A percentile compares a stretch with the other conserved stretches of the same genome.
Evolutionary conservation across 2,888 invertebrate genomes (phyloP).

Genomic region (Diarsia brunnea): DNA sequence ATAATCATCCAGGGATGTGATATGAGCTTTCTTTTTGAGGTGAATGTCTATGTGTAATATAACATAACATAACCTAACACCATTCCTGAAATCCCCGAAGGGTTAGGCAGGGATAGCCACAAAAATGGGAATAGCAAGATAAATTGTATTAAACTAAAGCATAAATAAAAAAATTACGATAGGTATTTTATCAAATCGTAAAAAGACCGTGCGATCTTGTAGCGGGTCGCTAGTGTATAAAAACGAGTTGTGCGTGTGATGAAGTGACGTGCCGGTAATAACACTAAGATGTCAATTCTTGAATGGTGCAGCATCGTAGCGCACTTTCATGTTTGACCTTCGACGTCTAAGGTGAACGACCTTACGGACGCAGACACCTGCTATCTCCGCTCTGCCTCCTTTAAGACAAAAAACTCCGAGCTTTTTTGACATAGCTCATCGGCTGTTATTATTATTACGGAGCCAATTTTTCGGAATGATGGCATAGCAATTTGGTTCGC

Average conservation of each 20-base stretch:
- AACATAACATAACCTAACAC: background rate
- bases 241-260: background rate
- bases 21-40: no score
- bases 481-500: slow-evolving; percentile 51
- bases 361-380: slow-evolving; percentile 71
- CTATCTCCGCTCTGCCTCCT: slow-evolving; percentile 63
- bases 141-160: background rate
- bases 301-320: slow-evolving; percentile 63
- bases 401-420: slow-evolving; percentile 61
- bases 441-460: slow-evolving; percentile 62
- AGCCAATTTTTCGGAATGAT: slow-evolving; percentile 64
- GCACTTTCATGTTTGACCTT: slow-evolving; percentile 76
- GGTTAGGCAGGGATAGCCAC: background rate
- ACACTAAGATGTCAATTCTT: slow-evolving; percentile 58
- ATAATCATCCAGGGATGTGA: background rate
- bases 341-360: slow-evolving; percentile 70
- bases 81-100: background rate
- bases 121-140: no score
- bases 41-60: background rate
- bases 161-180: background rate
- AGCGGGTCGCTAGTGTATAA: background rate
- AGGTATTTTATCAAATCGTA: background rate
- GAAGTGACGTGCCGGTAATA: slow-evolving; percentile 33
- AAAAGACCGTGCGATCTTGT: background rate
- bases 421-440: slow-evolving; percentile 64